Evolutionary conservation across 1,140 invertebrate genomes (phyloP).

Genomic region (Pseudomyrmex concolor): DNA sequence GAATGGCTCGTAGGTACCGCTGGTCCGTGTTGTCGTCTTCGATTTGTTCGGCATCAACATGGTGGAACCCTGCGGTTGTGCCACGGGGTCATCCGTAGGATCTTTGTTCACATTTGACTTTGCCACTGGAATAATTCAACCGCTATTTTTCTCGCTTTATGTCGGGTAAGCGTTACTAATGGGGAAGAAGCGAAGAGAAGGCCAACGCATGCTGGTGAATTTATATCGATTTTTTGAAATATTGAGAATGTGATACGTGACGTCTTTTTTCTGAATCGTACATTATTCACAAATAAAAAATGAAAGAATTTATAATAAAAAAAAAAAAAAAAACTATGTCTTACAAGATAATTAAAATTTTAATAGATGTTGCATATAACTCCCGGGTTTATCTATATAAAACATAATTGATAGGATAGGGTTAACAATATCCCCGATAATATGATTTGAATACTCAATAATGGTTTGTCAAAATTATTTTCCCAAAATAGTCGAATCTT

Average conservation of each 20-base stretch:
- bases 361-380: no score
- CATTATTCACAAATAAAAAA: no score
- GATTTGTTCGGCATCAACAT: constrained; percentile 55
- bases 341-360: no score
- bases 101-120: constrained; percentile 66
- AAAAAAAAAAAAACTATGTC: no score
- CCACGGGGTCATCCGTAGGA: constrained; percentile 46
- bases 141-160: constrained; percentile 79
- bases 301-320: no score
- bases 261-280: background rate
- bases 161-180: constrained; percentile 79
- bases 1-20: constrained; percentile 26
- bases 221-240: constrained; percentile 43
- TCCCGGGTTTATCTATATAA: no score
- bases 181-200: constrained; percentile 29
- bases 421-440: background rate
- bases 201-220: constrained; percentile 25
- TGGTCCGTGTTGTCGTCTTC: constrained; percentile 51
- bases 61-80: constrained; percentile 66
- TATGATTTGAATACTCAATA: no score
- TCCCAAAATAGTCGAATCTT: background rate
- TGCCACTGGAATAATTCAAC: constrained; percentile 75
- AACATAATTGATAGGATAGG: no score
- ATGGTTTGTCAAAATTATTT: background rate
- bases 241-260: constrained; percentile 41